phyloP scores from a whole-genome alignment of 1,140 invertebrate species.

The Parapsyche elsis region DNA sequence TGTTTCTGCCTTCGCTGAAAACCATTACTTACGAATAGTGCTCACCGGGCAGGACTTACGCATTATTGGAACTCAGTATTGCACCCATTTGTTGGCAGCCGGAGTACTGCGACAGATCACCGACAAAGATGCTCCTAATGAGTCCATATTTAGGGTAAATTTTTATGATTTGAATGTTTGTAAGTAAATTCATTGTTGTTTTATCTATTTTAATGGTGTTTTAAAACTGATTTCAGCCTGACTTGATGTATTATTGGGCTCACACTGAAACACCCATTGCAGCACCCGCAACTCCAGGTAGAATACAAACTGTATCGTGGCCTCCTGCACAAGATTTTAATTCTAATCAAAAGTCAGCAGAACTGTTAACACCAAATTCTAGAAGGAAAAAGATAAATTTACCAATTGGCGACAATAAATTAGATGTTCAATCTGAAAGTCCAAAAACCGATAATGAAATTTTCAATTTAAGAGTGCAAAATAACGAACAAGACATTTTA shows the following conservation, averaged over 20 bases:
- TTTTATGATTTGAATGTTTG: not conserved
- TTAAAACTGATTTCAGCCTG: slow-evolving; percentile 72
- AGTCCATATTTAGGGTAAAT: slow-evolving; percentile 82
- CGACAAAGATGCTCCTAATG: slow-evolving; percentile 74
- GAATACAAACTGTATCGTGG: slow-evolving; percentile 63
- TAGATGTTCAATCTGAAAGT: slow-evolving; percentile 53
- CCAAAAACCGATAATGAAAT: slow-evolving; percentile 62
- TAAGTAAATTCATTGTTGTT: not conserved
- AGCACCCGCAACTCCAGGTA: slow-evolving; percentile 77
- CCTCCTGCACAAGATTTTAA: slow-evolving; percentile 58
- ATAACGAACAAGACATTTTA: slow-evolving; percentile 56
- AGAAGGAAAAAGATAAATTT: slow-evolving; percentile 49
- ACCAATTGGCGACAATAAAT: slow-evolving; percentile 37
- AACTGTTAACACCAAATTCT: slow-evolving; percentile 53
- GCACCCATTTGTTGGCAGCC: slow-evolving; percentile 88
- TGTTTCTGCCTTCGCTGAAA: slow-evolving; percentile 79
- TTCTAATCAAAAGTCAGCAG: slow-evolving; percentile 54
- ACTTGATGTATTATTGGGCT: slow-evolving; percentile 90
- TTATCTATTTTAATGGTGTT: not conserved
- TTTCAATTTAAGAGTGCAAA: slow-evolving; percentile 61
- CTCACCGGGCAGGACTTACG: slow-evolving; percentile 79
- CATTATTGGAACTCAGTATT: slow-evolving; percentile 82
- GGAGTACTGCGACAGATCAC: slow-evolving; percentile 84
- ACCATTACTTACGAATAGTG: slow-evolving; percentile 72
- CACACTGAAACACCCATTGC: slow-evolving; percentile 78